Evolutionary conservation across 2,797 vertebrate genomes (phyloP).

Genomic region (Macropodus opercularis): DNA sequence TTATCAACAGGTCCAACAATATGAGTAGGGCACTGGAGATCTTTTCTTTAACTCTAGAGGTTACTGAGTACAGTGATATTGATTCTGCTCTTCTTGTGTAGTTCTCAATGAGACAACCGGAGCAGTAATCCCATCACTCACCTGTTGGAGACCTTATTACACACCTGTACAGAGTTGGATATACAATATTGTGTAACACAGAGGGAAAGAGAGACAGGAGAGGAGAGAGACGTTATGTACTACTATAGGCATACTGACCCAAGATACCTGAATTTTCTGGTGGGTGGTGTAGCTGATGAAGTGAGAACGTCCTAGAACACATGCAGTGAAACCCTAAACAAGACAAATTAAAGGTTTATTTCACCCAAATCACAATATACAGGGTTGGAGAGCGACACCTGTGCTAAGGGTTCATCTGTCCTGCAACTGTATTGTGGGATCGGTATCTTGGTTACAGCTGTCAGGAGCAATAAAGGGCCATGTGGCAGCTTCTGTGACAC

Average conservation of each 20-base stretch:
- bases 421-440: constrained; percentile 29
- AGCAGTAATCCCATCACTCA: constrained; percentile 43
- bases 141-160: constrained; percentile 26
- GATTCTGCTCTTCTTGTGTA: constrained; percentile 25
- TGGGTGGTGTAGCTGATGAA: constrained; percentile 21
- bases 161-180: constrained; percentile 25
- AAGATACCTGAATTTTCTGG: constrained; percentile 35
- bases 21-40: constrained; percentile 3
- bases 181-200: constrained; percentile 12
- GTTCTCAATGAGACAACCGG: constrained; percentile 20
- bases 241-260: constrained; percentile 22
- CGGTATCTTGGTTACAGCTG: constrained; percentile 56
- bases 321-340: background rate
- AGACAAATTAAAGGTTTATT: background rate
- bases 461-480: constrained; percentile 45
- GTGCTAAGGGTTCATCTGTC: constrained; percentile 39
- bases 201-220: constrained; percentile 22
- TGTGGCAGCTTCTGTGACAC: constrained; percentile 52
- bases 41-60: constrained; percentile 5
- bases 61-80: constrained; percentile 36
- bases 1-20: constrained; percentile 10
- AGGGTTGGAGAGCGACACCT: no score
- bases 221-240: no score
- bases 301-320: constrained; percentile 2
- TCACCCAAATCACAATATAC: background rate